These are phyloP conservation scores for Pristionchus pacificus DNA, from an alignment of 1,140 invertebrate genomes.

Conservation along the genomic window DNA sequence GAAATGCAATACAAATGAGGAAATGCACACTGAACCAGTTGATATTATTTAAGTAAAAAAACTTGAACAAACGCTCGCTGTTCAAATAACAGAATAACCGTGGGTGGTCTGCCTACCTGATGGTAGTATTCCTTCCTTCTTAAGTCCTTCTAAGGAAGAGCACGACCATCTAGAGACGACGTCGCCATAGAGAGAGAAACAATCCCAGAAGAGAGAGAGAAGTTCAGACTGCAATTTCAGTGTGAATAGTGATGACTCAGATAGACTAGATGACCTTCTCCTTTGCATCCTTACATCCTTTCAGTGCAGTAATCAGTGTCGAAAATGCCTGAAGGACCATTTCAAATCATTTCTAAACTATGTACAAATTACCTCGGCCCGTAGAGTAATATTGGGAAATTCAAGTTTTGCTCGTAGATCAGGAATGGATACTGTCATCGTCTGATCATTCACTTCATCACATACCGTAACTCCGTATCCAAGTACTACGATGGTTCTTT, in stretches of 20 bases:
- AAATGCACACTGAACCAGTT: too few species aligned
- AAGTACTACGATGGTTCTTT: neutral
- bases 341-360: neutral
- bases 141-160: too few species aligned
- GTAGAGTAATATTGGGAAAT: neutral
- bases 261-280: neutral
- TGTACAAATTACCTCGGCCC: neutral
- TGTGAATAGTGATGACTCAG: too few species aligned
- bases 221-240: neutral
- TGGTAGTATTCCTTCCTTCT: too few species aligned
- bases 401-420: neutral
- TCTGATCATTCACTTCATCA: neutral
- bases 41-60: too few species aligned
- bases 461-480: neutral
- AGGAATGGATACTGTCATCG: neutral
- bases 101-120: too few species aligned
- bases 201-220: neutral
- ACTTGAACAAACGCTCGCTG: too few species aligned
- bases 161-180: too few species aligned
- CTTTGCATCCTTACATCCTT: neutral
- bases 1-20: too few species aligned
- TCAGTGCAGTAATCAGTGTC: neutral
- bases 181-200: too few species aligned
- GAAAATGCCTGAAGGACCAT: neutral
- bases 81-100: too few species aligned